Base-by-base conservation (phyloP, 2,113 vertebrate genomes). In the Channa argus region DNA sequence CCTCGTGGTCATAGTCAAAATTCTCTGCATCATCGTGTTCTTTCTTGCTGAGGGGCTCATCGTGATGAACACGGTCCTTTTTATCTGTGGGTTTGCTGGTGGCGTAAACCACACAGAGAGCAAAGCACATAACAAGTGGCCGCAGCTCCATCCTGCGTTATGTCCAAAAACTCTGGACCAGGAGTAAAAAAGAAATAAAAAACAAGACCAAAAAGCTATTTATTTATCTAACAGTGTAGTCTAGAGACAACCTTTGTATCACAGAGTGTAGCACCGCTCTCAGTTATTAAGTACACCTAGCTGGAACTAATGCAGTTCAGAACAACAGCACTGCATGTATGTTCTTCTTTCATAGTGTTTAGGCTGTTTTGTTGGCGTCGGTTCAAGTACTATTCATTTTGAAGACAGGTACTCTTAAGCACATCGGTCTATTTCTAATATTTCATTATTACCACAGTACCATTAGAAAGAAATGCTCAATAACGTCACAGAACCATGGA, bases 1-100 rank as follows among this genome's bases (percentile, higher is more conserved):
- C 98, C 38, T 99, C 98, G 0, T 99, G 98, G 91, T 99, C 97
- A n/a, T 99, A 99, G 77, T 99, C 97, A 53, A 98, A 99, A 87
- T 84, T 96, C 72, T 98, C 94, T 0, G 88, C 80, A 4, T 99
- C 98, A 1, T 98, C 93, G 1, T 99, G 98, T 33, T 95, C 93
- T 56, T 94, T 94, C 82, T 96, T 90, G 2, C 97, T 99, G 24
- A 99, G 96, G 43, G 94, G 96, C 0, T 95, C 86, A 3, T 99
- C 97, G 0, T 97, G 96, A 84, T 97, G 96, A 4, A 98, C 89
- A 0, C 97, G 95, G 12, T 97, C 97, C 74, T 99, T 99, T 82
- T 97, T 97, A 76, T 98, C 97, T 0, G 96, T 99, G 68, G 98
- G 97, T 75, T 99, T 99, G 88, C 95, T 94, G 12, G 95, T 93